Percentiles rank a stretch among this genome's conserved stretches.
Evolutionary conservation across 2,113 vertebrate genomes (phyloP).

Genomic region (Anser brachyrhynchus): DNA sequence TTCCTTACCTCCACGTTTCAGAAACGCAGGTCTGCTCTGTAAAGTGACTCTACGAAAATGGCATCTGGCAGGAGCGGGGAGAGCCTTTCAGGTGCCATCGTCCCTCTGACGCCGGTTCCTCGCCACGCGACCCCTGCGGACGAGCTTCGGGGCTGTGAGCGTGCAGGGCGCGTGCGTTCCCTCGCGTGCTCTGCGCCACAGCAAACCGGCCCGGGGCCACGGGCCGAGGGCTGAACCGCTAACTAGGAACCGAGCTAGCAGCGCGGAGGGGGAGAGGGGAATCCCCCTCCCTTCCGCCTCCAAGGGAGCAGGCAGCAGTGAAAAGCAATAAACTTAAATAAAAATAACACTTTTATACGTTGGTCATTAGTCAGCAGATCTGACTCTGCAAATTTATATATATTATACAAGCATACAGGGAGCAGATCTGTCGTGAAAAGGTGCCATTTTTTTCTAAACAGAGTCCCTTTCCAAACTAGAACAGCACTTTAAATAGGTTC

Average conservation of each 20-base stretch:
- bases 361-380: slow-evolving; percentile 37
- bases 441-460: slow-evolving; percentile 56
- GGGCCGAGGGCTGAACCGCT: background rate
- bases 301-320: background rate
- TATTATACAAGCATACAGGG: background rate
- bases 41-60: slow-evolving; percentile 54
- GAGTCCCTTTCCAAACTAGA: slow-evolving; percentile 73
- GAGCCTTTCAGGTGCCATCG: fast-evolving
- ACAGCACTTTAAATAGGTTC: slow-evolving; percentile 72
- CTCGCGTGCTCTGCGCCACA: fast-evolving
- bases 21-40: slow-evolving; percentile 49
- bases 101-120: background rate
- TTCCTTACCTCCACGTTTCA: slow-evolving; percentile 44
- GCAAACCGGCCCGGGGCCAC: background rate
- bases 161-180: background rate
- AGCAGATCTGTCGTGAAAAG: slow-evolving; percentile 42
- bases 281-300: background rate
- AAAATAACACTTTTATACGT: slow-evolving; percentile 18
- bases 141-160: background rate
- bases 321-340: slow-evolving; percentile 43
- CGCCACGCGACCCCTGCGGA: background rate
- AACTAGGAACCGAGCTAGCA: background rate
- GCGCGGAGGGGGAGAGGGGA: background rate
- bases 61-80: background rate
- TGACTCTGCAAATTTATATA: slow-evolving; percentile 15